Evolutionary conservation across 2,113 vertebrate species (phyloP), one percentile per base, ranked within the genome.

Genomic region (Mesembrinibis cayennensis): DNA sequence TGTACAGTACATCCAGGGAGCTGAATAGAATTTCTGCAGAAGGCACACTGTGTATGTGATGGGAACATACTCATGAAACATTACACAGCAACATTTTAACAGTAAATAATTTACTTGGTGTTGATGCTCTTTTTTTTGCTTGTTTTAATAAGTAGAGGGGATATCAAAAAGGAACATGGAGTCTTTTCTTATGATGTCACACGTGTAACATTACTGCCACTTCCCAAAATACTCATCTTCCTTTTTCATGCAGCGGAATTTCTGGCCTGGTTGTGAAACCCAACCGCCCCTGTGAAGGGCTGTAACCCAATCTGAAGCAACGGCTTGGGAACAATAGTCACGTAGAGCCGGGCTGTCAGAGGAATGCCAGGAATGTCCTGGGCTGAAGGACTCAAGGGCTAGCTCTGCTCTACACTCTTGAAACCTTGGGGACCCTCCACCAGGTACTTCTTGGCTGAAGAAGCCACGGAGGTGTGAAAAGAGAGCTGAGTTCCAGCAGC

Each of bases 181-280:
- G 65, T 34, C 32, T 74, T 90, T 67, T 69, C 63, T 52, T 34
- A 36, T 93, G 96, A 84, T 67, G 76, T 81, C 90, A 52, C 71
- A 59, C 15, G 5, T 76, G 77, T 66, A 65, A 61, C 34, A 12
- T 42, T 6, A 67, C 77, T n/a, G 66, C 55, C 93, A 77, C 59
- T 84, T 89, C 96, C 94, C 90, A 97, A 96, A 97, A 97, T 96
- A 96, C 66, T 42, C 56, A 0, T 61, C 62, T 82, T 80, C 67
- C 73, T 93, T 91, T 87, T 53, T 5, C 65, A 22, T 1, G 11
- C 36, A 2, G 26, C 13, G 82, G 91, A 65, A 95, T 95, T 62
- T 14, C 55, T 65, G 87, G 62, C 53, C 44, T 12, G 65, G 11
- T 13, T 32, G 73, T 90, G 92, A 89, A 69, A 66, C 40, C 44